Conservation (phyloP, 2,888 invertebrate species). For the Andricus quercusramuli region DNA sequence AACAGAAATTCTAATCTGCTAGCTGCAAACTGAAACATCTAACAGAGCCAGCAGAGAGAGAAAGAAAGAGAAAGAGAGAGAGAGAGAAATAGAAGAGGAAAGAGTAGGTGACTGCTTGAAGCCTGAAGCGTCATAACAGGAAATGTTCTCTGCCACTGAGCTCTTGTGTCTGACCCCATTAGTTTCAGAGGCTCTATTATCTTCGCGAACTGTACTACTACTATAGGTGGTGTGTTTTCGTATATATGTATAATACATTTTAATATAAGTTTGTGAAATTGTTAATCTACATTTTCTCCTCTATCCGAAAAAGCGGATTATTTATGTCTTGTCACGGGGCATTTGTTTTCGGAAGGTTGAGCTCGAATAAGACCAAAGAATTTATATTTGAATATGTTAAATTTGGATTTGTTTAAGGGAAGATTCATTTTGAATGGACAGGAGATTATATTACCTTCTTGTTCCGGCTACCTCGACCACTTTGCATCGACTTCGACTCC, state of each 20-base stretch:
- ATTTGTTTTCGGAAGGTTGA: neutral
- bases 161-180: conserved; percentile 55
- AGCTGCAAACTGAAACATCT: conserved; percentile 37
- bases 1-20: conserved; percentile 48
- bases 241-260: conserved; percentile 2
- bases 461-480: conserved; percentile 91
- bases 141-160: conserved; percentile 38
- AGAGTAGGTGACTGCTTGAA: conserved; percentile 19
- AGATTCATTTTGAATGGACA: neutral
- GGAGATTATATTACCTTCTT: conserved; percentile 81
- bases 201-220: conserved; percentile 53
- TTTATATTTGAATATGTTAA: neutral
- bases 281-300: neutral
- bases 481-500: conserved; percentile 90
- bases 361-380: neutral
- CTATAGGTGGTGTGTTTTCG: conserved; percentile 40
- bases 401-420: neutral
- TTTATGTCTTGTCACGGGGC: neutral
- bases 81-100: conserved; percentile 26
- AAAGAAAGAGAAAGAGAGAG: conserved; percentile 18
- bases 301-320: neutral
- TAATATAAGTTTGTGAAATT: neutral
- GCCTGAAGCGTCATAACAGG: conserved; percentile 35
- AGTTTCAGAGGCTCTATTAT: conserved; percentile 51
- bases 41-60: neutral